Evolutionary conservation across 2,113 vertebrate species (phyloP).

Genomic region (Bettongia penicillata): DNA sequence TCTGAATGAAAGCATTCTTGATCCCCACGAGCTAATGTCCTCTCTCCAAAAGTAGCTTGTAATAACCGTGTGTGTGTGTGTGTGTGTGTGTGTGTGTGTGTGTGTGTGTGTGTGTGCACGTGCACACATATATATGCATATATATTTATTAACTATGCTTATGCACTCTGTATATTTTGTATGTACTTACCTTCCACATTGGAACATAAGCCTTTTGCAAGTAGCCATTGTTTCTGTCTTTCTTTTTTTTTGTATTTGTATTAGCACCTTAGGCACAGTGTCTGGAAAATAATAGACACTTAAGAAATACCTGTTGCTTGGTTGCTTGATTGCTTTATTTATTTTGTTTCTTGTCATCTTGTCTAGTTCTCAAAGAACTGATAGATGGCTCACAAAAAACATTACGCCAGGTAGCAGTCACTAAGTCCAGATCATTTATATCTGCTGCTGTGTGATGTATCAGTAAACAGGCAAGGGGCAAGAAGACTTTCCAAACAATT

Average conservation of each 20-base stretch:
- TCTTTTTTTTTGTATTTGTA: neutral
- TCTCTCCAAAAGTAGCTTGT: neutral
- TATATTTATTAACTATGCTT: neutral
- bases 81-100: too few species aligned
- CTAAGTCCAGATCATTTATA: neutral
- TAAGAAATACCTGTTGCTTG: neutral
- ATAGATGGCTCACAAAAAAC: neutral
- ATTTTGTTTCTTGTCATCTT: neutral
- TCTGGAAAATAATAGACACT: neutral
- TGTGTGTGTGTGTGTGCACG: too few species aligned
- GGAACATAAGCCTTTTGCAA: neutral
- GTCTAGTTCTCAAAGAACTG: neutral
- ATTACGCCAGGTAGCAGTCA: neutral
- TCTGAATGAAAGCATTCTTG: neutral
- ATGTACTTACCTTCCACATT: neutral
- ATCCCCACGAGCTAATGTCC: neutral
- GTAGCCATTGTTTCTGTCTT: neutral
- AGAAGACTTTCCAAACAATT: neutral
- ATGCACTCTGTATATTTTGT: neutral
- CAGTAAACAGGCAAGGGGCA: neutral
- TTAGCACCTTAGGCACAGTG: neutral
- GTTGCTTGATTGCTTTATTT: neutral
- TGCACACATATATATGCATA: neutral
- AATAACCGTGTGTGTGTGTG: neutral
- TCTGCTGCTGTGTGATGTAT: neutral